Base-by-base conservation (phyloP, 2,113 vertebrate species). In the Cyprinus carpio region DNA sequence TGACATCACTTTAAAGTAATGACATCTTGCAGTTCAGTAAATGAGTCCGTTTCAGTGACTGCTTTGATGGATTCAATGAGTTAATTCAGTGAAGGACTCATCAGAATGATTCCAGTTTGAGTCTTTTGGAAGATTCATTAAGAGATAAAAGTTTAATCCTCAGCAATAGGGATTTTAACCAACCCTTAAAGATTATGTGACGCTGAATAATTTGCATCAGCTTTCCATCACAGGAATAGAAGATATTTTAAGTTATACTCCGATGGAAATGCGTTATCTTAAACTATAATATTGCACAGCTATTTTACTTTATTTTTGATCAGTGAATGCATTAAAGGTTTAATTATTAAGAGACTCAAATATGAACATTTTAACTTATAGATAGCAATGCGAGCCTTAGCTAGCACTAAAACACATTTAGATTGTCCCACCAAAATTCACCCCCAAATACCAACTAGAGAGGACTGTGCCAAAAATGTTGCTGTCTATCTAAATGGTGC, bases 401-500 rank as follows among this genome's bases (percentile, higher is more conserved):
- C 15, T 40, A 37, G 20, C 16, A 7, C 69, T 40, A 40, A 40
- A 34, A 58, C 4, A 3, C 13, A 51, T 54, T 20, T 71, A 40
- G 29, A 12, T 4, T 31, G 18, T 7, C 54, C 15, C 16, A 20
- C 43, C 64, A 16, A 49, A 49, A 40, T 51, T 43, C 27, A 10
- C 31, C 29, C 12, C 46, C 29, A 58, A 60, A 81, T 18, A 76
- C 37, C 49, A 25, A 49, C 18, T n/a, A 43, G 18, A 40, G 29
- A 43, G 15, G 37, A 16, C 82, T 10, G 56, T 12, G 43, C 25
- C 65, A 51, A 75, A 29, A 65, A 56, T 51, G 46, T 69, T 23
- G 64, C 75, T 2, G 3, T 58, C 54, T 31, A 27, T 81, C 58
- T 23, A 80, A 84, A 67, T 69, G 81, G 87, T 54, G 23, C 64